Percentiles rank a stretch among this genome's conserved stretches.
Evolutionary conservation across 2,888 invertebrate genomes (phyloP).

Genomic region (Drosophila atroscutellata): DNA sequence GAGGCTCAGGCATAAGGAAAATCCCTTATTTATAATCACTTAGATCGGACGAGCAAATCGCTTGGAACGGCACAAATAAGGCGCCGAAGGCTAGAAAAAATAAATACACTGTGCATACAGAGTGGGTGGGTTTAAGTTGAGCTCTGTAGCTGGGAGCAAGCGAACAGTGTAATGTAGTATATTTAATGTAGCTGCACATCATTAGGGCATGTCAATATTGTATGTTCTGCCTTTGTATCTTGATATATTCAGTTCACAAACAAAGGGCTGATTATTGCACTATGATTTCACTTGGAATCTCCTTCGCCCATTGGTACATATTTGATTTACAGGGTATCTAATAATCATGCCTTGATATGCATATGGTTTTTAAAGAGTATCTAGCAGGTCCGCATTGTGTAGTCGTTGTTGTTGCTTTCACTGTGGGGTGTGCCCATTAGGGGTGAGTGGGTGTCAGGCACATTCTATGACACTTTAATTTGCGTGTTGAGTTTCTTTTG

Average conservation of each 20-base stretch:
- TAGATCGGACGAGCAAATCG: slow-evolving; percentile 60
- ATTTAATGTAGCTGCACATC: background rate
- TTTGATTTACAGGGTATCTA: background rate
- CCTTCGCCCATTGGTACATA: too few species aligned
- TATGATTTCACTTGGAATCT: background rate
- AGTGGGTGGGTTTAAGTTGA: too few species aligned
- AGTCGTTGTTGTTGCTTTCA: slow-evolving; percentile 9
- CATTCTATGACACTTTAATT: slow-evolving; percentile 70
- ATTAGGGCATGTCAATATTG: background rate
- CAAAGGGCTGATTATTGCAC: background rate
- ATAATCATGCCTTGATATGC: background rate
- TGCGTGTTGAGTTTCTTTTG: slow-evolving; percentile 45
- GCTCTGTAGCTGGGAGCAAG: background rate
- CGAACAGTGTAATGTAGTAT: background rate
- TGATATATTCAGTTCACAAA: background rate
- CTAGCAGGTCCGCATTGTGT: background rate
- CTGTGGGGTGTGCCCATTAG: slow-evolving; percentile 32
- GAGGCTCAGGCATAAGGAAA: slow-evolving; percentile 10
- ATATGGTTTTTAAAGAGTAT: background rate
- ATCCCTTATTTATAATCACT: slow-evolving; percentile 78
- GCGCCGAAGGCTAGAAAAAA: slow-evolving; percentile 25
- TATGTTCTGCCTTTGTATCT: background rate
- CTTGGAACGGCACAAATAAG: slow-evolving; percentile 43
- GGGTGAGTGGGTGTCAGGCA: slow-evolving; percentile 7
- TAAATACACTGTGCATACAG: slow-evolving; percentile 30